Evolutionary conservation across 2,888 invertebrate genomes (phyloP).

Genomic region (Chalcosyrphus nemorum): DNA sequence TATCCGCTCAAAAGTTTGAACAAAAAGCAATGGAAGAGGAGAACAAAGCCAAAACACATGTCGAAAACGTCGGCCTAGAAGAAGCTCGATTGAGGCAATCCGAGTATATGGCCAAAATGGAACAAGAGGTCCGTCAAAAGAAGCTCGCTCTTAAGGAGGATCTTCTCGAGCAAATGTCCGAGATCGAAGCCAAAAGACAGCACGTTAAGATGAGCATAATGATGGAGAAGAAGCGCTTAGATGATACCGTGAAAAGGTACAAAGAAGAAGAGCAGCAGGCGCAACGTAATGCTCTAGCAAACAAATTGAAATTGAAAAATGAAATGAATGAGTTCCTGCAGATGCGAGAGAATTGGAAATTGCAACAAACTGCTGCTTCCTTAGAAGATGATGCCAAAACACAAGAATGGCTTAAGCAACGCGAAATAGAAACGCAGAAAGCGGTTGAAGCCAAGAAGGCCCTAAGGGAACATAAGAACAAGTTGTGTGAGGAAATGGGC

Average conservation of each 20-base stretch:
- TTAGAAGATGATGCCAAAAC: slow-evolving; percentile 82
- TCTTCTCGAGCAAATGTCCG: slow-evolving; percentile 41
- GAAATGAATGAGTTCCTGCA: slow-evolving; percentile 82
- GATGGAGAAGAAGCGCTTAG: slow-evolving; percentile 83
- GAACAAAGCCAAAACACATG: not conserved
- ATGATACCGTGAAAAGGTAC: slow-evolving; percentile 82
- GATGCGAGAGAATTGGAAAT: slow-evolving; percentile 80
- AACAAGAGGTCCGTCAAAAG: slow-evolving; percentile 10
- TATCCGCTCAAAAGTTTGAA: slow-evolving; percentile 85
- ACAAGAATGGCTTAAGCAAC: slow-evolving; percentile 79
- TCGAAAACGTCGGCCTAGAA: slow-evolving; percentile 70
- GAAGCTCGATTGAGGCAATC: slow-evolving; percentile 77
- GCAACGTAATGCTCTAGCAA: slow-evolving; percentile 80
- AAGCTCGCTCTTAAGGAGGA: slow-evolving; percentile 79
- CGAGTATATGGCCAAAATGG: slow-evolving; percentile 78
- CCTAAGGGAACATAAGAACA: slow-evolving; percentile 49
- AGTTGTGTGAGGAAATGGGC: slow-evolving; percentile 76
- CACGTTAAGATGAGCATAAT: slow-evolving; percentile 80
- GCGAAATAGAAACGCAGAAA: slow-evolving; percentile 79
- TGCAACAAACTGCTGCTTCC: slow-evolving; percentile 78
- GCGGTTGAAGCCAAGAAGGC: slow-evolving; percentile 34
- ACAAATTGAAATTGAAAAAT: slow-evolving; percentile 80
- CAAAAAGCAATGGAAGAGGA: slow-evolving; percentile 79
- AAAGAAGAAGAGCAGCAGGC: slow-evolving; percentile 83
- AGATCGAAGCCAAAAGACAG: not conserved